phyloP scores from a whole-genome alignment of 2,888 invertebrate genomes.

The Metellina segmentata region DNA sequence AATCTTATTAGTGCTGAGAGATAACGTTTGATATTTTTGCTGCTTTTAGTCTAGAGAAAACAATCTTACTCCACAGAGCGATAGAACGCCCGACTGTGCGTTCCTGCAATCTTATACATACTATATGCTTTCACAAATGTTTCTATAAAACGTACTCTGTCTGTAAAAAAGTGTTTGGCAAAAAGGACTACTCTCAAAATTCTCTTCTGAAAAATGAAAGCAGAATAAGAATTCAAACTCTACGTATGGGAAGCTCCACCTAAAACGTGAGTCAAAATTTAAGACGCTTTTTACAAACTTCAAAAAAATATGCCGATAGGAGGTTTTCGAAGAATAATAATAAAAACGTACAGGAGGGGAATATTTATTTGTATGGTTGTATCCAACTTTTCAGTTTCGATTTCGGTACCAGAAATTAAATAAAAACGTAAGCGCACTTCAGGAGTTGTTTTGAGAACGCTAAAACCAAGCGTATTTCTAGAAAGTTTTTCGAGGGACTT shows the following conservation, averaged over 20 bases:
- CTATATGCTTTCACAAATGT: neutral
- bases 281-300: conserved; percentile 56
- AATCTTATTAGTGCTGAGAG: too few relatives aligned
- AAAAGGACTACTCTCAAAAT: conserved; percentile 1
- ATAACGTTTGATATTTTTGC: too few relatives aligned
- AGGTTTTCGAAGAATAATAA: conserved; percentile 32
- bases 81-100: neutral
- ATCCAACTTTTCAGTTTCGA: neutral
- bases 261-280: conserved; percentile 58
- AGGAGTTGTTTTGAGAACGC: neutral
- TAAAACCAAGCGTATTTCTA: too few relatives aligned
- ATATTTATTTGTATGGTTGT: conserved; percentile 27
- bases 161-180: neutral
- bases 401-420: neutral
- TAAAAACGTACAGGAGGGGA: neutral
- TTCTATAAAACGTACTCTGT: neutral
- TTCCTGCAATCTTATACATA: neutral
- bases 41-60: too few relatives aligned
- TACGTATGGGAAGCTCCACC: neutral
- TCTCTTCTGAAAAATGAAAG: conserved; percentile 24
- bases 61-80: too few relatives aligned
- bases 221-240: conserved; percentile 44
- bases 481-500: too few relatives aligned
- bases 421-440: neutral
- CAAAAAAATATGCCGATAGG: conserved; percentile 35